Evolutionary conservation across 2,797 vertebrate species (phyloP).

Genomic region (Hafferia zeledoni): DNA sequence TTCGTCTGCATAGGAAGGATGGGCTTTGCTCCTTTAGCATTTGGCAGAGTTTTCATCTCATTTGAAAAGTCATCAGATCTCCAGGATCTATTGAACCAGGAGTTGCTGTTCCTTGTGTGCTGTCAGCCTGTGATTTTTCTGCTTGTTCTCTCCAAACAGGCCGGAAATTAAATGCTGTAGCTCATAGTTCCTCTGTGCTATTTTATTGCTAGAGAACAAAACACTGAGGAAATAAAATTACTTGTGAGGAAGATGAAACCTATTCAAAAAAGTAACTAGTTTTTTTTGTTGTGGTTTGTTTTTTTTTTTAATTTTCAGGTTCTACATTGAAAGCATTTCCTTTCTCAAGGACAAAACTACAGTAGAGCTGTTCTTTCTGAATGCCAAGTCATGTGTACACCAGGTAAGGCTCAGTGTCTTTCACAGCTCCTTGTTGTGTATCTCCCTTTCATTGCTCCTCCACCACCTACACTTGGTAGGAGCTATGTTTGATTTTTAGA

Average conservation of each 20-base stretch:
- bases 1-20: background rate
- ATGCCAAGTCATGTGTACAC: slow-evolving; percentile 91
- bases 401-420: slow-evolving; percentile 81
- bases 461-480: background rate
- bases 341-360: slow-evolving; percentile 94
- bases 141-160: background rate
- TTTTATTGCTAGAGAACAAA: background rate
- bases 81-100: background rate
- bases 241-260: slow-evolving; percentile 12
- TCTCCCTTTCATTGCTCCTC: background rate
- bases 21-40: background rate
- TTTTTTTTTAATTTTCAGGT: slow-evolving; percentile 79
- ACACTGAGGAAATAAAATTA: background rate
- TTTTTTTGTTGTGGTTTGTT: background rate
- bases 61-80: background rate
- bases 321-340: slow-evolving; percentile 96
- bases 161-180: slow-evolving; percentile 26
- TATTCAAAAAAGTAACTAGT: background rate
- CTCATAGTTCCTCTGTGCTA: slow-evolving; percentile 5
- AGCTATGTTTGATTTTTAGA: background rate
- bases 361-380: slow-evolving; percentile 95
- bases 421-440: background rate
- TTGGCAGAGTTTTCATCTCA: background rate
- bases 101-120: background rate
- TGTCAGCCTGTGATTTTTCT: background rate